Percentiles rank a stretch among this genome's conserved stretches.
Conservation (phyloP, 2,113 vertebrate genomes). For the Callaeas wilsoni region DNA sequence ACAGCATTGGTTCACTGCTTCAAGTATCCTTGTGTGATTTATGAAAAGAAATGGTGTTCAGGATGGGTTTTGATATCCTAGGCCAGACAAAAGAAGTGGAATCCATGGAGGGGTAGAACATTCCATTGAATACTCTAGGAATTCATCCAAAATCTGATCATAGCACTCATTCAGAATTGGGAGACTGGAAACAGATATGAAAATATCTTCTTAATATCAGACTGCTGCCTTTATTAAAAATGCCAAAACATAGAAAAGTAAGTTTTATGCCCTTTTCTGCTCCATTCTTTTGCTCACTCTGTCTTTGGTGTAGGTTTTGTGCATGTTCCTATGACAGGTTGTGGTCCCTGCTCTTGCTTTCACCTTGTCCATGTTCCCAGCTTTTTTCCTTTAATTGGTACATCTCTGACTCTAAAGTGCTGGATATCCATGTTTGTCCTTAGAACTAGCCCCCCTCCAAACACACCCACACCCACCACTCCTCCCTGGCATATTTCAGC, state of each 20-base stretch:
- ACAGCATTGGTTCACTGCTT: conserved; percentile 49
- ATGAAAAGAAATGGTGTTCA: conserved; percentile 30
- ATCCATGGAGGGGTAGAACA: neutral
- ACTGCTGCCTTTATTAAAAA: neutral
- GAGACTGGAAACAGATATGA: neutral
- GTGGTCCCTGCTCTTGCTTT: neutral
- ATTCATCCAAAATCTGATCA: neutral
- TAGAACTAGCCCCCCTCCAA: neutral
- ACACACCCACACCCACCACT: neutral
- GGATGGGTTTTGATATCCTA: neutral
- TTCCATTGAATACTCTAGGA: neutral
- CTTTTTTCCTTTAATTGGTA: neutral
- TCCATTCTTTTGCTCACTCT: neutral
- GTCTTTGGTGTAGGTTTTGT: neutral
- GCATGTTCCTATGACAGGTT: neutral
- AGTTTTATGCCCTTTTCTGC: neutral
- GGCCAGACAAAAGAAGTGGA: neutral
- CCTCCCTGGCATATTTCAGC: neutral
- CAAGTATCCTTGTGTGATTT: conserved; percentile 44
- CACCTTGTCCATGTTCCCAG: neutral
- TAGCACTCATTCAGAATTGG: neutral
- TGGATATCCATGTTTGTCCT: neutral
- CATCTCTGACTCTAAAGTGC: neutral
- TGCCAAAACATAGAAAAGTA: neutral
- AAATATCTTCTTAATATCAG: neutral